A percentile compares a stretch with the other conserved stretches of the same genome.
phyloP scores from a whole-genome alignment of 2,888 invertebrate genomes.

The Antheraea assamensis region DNA sequence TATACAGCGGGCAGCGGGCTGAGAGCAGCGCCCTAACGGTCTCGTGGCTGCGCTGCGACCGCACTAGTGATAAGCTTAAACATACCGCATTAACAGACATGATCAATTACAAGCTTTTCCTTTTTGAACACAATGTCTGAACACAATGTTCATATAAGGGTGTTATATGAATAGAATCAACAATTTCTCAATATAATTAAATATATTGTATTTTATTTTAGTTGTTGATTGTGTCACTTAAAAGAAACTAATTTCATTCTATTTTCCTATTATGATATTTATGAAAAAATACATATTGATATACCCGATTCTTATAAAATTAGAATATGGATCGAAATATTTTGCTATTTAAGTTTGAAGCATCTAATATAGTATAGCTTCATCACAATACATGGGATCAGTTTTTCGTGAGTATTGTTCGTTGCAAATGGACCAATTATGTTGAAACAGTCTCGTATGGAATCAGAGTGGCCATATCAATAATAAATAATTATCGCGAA shows the following conservation, averaged over 20 bases:
- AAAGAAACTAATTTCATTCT: background rate
- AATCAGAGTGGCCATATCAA: conserved; percentile 19
- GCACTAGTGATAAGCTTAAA: conserved; percentile 46
- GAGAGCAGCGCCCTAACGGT: conserved; percentile 55
- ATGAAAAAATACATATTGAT: background rate
- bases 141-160: no score
- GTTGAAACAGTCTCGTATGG: conserved; percentile 13
- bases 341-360: background rate
- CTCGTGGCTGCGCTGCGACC: conserved; percentile 41
- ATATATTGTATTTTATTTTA: background rate
- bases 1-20: conserved; percentile 35
- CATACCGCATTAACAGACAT: conserved; percentile 42
- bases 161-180: no score
- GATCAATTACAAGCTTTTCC: conserved; percentile 45
- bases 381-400: background rate
- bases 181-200: background rate
- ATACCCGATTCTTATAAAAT: background rate
- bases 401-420: conserved; percentile 1
- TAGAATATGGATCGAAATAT: background rate
- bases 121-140: conserved; percentile 29
- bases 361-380: background rate
- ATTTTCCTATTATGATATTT: background rate
- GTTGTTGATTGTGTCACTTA: background rate
- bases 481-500: conserved; percentile 28
- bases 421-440: conserved; percentile 20